Conservation (phyloP, 1,140 invertebrate genomes). For the Homalodisca vitripennis region DNA sequence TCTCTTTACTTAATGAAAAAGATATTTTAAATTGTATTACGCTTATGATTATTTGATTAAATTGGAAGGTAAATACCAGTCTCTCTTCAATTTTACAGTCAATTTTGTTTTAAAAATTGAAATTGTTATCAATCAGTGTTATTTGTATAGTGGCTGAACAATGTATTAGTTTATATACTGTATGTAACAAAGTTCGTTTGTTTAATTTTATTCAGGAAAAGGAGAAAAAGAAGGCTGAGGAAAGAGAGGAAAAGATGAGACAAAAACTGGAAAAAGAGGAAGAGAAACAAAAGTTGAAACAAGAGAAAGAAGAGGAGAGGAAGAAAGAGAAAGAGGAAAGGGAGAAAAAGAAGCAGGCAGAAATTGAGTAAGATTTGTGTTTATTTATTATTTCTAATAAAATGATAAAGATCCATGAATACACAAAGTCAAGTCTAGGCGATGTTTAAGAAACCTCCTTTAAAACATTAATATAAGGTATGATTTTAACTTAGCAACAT, state of each 20-base stretch:
- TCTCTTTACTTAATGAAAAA: too few relatives aligned
- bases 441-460: too few relatives aligned
- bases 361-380: slow-evolving; percentile 50
- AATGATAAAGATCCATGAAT: too few relatives aligned
- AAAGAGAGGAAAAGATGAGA: slow-evolving; percentile 49
- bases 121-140: slow-evolving; percentile 50
- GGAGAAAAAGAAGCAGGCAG: slow-evolving; percentile 50
- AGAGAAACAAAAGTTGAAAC: slow-evolving; percentile 35
- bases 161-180: slow-evolving; percentile 48
- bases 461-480: too few relatives aligned
- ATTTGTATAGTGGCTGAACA: slow-evolving; percentile 47
- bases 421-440: too few relatives aligned
- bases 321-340: slow-evolving; percentile 39
- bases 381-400: too few relatives aligned
- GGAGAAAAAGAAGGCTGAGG: slow-evolving; percentile 49
- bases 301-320: slow-evolving; percentile 9
- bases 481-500: too few relatives aligned
- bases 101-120: slow-evolving; percentile 57
- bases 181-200: slow-evolving; percentile 39
- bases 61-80: too few relatives aligned
- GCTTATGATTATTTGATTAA: too few relatives aligned
- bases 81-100: too few relatives aligned
- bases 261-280: slow-evolving; percentile 48
- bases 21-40: too few relatives aligned
- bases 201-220: slow-evolving; percentile 37